phyloP scores from a whole-genome alignment of 2,113 vertebrate species.

The Poecilia latipinna region DNA sequence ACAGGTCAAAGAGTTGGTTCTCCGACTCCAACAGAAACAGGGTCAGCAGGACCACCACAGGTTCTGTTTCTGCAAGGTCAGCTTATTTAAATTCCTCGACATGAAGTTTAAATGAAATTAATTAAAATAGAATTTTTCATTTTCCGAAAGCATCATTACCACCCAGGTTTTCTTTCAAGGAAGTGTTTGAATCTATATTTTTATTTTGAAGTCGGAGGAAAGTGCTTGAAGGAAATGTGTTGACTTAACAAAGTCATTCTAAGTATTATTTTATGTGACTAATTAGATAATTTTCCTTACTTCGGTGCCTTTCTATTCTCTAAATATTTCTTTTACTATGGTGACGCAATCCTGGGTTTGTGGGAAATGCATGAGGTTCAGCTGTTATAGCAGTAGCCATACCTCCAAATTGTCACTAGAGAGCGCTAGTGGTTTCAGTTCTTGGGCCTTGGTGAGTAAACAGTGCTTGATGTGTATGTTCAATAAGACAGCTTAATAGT shows the following conservation, averaged over 20 bases:
- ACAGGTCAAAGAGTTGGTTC: slow-evolving; percentile 85
- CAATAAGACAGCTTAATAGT: background rate
- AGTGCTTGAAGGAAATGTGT: too few species aligned
- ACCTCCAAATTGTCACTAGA: slow-evolving; percentile 52
- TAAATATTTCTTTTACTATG: too few species aligned
- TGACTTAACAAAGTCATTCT: too few species aligned
- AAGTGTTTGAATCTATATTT: too few species aligned
- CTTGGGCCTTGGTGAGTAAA: background rate
- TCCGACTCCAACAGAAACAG: slow-evolving; percentile 88
- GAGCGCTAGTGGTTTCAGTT: slow-evolving; percentile 54
- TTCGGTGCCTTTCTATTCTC: too few species aligned
- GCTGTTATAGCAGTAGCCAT: background rate
- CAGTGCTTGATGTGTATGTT: background rate
- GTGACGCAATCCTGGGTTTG: background rate
- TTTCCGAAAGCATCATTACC: too few species aligned
- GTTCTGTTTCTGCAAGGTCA: slow-evolving; percentile 92
- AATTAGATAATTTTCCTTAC: too few species aligned
- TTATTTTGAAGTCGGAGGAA: too few species aligned
- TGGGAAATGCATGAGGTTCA: background rate
- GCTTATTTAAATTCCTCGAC: background rate
- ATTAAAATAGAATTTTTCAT: background rate
- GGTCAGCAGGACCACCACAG: slow-evolving; percentile 81
- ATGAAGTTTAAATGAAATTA: background rate
- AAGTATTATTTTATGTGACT: too few species aligned
- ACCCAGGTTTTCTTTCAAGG: too few species aligned